Evolutionary conservation across 2,113 vertebrate genomes (phyloP).

Genomic region (Tiliqua scincoides): DNA sequence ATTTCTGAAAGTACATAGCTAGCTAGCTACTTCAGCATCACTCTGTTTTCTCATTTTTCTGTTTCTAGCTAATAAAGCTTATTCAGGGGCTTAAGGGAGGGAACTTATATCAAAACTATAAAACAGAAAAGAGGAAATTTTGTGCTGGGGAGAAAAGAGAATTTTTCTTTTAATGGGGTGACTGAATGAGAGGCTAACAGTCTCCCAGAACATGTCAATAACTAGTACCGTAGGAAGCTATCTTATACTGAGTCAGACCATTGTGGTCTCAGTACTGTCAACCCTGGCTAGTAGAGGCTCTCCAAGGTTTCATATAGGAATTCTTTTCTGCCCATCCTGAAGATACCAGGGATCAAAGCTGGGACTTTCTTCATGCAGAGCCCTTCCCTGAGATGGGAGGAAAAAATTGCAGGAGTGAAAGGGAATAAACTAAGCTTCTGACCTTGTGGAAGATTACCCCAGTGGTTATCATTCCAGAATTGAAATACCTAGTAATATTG

Average conservation of each 20-base stretch:
- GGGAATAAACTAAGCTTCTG: neutral
- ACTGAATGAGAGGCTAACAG: neutral
- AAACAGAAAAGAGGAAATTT: too few relatives aligned
- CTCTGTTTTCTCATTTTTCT: neutral
- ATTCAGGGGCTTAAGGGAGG: neutral
- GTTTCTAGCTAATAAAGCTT: neutral
- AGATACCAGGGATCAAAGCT: too few relatives aligned
- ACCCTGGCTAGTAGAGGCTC: too few relatives aligned
- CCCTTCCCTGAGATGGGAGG: neutral
- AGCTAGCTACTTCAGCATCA: neutral
- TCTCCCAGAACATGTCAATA: neutral
- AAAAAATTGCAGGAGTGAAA: neutral
- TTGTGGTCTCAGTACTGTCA: too few relatives aligned
- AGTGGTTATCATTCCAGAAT: neutral
- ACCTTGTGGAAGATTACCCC: neutral
- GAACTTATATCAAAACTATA: too few relatives aligned
- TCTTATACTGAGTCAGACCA: too few relatives aligned
- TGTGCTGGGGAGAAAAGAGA: neutral
- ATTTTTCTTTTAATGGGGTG: neutral
- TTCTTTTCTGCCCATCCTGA: too few relatives aligned
- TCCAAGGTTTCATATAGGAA: too few relatives aligned
- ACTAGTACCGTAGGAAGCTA: too few relatives aligned
- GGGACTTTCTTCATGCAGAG: too few relatives aligned
- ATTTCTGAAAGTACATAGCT: too few relatives aligned
- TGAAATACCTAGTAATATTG: neutral